Conservation (phyloP, 2,113 vertebrate species). For the Rhinolophus sinicus region DNA sequence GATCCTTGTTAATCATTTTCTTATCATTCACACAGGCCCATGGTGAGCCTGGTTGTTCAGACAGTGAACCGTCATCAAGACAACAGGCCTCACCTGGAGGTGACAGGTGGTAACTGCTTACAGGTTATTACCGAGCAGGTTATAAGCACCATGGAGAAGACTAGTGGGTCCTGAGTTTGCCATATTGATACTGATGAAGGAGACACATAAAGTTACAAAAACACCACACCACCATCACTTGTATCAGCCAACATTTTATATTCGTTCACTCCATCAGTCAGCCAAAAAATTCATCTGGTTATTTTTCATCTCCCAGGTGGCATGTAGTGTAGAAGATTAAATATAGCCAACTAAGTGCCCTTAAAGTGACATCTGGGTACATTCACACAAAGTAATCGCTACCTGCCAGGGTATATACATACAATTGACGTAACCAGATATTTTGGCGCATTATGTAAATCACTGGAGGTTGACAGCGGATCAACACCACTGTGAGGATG, state of each 20-base stretch:
- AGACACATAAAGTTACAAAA: background rate
- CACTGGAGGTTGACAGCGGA: no score
- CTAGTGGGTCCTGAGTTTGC: no score
- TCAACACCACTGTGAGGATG: accelerated
- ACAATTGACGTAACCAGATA: background rate
- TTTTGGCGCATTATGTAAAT: background rate
- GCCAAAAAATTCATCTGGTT: background rate
- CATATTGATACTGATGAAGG: accelerated
- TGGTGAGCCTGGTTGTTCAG: background rate
- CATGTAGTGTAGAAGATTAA: background rate
- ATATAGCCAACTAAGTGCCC: background rate
- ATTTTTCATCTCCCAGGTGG: background rate
- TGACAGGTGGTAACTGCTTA: accelerated
- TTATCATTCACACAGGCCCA: background rate
- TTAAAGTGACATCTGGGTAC: background rate
- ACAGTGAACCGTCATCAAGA: background rate
- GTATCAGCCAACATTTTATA: background rate
- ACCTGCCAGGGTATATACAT: background rate
- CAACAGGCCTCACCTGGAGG: background rate
- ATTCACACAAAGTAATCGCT: background rate
- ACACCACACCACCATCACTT: background rate
- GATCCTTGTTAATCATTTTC: background rate
- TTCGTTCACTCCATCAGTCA: background rate
- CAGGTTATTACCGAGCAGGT: no score
- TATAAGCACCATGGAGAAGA: background rate